These are phyloP conservation scores for Lycocerus yunnanus DNA, from an alignment of 2,888 invertebrate genomes.

Conservation along the genomic window DNA sequence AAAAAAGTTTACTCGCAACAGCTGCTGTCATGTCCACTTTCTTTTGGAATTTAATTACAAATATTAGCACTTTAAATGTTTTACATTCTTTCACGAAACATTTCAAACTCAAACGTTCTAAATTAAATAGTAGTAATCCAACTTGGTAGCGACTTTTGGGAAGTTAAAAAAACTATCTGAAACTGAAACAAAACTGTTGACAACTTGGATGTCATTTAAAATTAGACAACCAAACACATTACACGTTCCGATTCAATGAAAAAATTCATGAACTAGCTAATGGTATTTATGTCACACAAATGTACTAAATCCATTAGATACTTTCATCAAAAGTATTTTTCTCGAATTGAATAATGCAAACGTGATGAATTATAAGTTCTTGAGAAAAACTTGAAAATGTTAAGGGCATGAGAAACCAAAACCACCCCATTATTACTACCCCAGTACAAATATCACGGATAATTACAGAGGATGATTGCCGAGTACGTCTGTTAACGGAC, in stretches of 20 bases:
- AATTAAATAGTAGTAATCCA: constrained; percentile 14
- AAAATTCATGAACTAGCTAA: constrained; percentile 18
- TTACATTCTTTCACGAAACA: constrained; percentile 6
- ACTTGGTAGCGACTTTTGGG: constrained; percentile 5
- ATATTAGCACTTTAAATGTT: constrained; percentile 18
- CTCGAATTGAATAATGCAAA: neutral
- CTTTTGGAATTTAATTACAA: constrained; percentile 18
- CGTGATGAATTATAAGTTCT: neutral
- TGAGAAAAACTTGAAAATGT: neutral
- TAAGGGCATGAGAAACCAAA: neutral
- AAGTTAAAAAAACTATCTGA: neutral
- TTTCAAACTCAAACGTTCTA: constrained; percentile 13
- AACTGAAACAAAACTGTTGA: constrained; percentile 13
- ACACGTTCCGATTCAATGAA: constrained; percentile 11
- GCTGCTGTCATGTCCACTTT: constrained; percentile 10
- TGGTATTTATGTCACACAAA: constrained; percentile 16
- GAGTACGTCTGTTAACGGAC: too few species aligned
- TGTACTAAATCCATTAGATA: neutral
- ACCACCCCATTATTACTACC: neutral
- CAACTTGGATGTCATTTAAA: constrained; percentile 19
- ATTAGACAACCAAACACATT: constrained; percentile 9
- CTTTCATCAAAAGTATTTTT: neutral
- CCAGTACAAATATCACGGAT: neutral
- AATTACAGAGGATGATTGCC: neutral
- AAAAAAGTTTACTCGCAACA: constrained; percentile 4